Percentiles rank a stretch among this genome's conserved stretches.
Conservation (phyloP, 2,797 vertebrate genomes). For the Tinamus major region DNA sequence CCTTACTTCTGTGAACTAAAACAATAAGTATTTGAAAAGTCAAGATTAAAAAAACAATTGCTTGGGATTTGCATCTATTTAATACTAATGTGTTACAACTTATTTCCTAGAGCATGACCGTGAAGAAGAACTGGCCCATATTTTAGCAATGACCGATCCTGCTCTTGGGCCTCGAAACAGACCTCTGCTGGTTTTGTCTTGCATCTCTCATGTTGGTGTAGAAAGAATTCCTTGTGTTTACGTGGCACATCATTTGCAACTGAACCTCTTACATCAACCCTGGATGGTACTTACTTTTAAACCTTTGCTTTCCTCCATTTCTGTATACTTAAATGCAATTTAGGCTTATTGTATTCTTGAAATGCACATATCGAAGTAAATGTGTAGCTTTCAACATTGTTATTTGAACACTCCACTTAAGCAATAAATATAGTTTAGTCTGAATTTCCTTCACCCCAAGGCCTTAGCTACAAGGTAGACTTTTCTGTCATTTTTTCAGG, state of each 20-base stretch:
- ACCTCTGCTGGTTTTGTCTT: slow-evolving; percentile 91
- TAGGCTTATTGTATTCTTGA: background rate
- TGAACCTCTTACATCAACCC: slow-evolving; percentile 83
- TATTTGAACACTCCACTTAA: background rate
- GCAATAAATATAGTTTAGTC: background rate
- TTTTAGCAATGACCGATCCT: slow-evolving; percentile 86
- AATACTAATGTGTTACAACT: background rate
- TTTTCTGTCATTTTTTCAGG: background rate
- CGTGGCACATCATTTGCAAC: slow-evolving; percentile 87
- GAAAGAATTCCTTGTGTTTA: slow-evolving; percentile 86
- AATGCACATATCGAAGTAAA: background rate
- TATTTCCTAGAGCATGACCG: slow-evolving; percentile 74
- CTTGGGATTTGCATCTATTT: background rate
- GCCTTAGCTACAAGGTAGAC: background rate
- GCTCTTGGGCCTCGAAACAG: slow-evolving; percentile 78
- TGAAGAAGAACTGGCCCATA: slow-evolving; percentile 84
- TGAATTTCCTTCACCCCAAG: background rate
- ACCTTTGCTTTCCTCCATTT: slow-evolving; percentile 8
- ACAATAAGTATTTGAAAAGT: background rate
- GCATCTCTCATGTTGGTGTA: slow-evolving; percentile 81
- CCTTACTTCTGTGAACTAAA: background rate
- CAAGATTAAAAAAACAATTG: background rate
- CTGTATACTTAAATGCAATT: background rate
- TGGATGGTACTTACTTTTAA: slow-evolving; percentile 89
- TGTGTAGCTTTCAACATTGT: background rate